Percentiles rank a stretch among this genome's conserved stretches.
Evolutionary conservation across 2,113 vertebrate species (phyloP).

Genomic region (Channa maculata): DNA sequence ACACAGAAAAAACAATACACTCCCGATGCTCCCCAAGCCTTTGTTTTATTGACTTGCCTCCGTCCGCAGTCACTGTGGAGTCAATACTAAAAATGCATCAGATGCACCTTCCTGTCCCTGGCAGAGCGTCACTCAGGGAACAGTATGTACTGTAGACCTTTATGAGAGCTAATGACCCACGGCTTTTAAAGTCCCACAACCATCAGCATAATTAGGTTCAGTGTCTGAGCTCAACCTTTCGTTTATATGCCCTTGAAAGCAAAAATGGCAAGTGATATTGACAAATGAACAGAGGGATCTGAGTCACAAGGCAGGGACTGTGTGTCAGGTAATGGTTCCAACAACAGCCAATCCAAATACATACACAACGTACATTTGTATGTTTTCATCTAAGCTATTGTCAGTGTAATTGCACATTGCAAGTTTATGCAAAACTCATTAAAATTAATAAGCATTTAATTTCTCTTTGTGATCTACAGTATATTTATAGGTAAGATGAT

Average conservation of each 20-base stretch:
- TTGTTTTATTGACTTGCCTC: constrained; percentile 70
- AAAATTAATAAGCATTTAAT: background rate
- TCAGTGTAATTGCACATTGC: background rate
- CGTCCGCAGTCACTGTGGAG: constrained; percentile 59
- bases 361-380: background rate
- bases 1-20: constrained; percentile 68
- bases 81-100: constrained; percentile 79
- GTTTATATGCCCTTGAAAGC: constrained; percentile 78
- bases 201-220: constrained; percentile 84
- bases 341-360: constrained; percentile 14
- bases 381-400: constrained; percentile 1
- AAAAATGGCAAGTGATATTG: constrained; percentile 72
- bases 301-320: constrained; percentile 31
- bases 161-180: constrained; percentile 82
- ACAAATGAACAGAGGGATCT: constrained; percentile 65
- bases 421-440: constrained; percentile 17
- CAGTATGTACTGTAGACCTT: constrained; percentile 69
- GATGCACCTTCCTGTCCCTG: constrained; percentile 74
- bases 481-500: constrained; percentile 52
- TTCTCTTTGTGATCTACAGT: constrained; percentile 41
- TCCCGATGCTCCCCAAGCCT: constrained; percentile 64
- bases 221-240: constrained; percentile 69
- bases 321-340: constrained; percentile 44
- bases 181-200: constrained; percentile 78
- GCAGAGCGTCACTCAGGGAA: constrained; percentile 74